Conservation (phyloP, 2,888 invertebrate genomes). For the Andrena fulva region DNA sequence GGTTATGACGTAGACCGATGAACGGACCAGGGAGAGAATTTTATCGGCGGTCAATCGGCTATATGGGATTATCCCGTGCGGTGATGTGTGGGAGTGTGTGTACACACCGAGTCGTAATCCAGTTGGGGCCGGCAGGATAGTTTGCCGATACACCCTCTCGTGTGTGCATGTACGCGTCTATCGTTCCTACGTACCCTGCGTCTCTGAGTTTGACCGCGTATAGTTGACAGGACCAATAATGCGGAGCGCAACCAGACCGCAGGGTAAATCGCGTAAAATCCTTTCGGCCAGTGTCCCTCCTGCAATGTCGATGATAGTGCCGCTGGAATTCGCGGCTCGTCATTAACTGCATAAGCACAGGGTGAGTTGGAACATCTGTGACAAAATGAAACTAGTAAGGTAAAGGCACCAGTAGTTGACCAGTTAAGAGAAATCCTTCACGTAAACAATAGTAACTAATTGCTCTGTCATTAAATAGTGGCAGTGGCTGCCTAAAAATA, state of each 20-base stretch:
- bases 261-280: conserved; percentile 77
- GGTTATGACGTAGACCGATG: conserved; percentile 64
- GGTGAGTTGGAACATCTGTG: neutral
- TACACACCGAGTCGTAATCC: conserved; percentile 75
- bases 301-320: conserved; percentile 34
- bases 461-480: no score
- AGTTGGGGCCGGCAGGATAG: conserved; percentile 75
- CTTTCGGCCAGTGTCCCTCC: conserved; percentile 54
- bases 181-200: conserved; percentile 53
- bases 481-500: no score
- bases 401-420: no score
- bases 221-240: conserved; percentile 79
- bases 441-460: no score
- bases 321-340: conserved; percentile 27
- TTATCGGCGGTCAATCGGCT: conserved; percentile 77
- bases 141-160: conserved; percentile 67
- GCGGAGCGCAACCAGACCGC: conserved; percentile 74
- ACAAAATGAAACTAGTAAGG: neutral
- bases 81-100: conserved; percentile 63
- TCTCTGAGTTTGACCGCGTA: conserved; percentile 60
- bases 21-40: conserved; percentile 66
- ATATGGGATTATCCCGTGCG: conserved; percentile 74
- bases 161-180: conserved; percentile 31
- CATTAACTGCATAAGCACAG: neutral
- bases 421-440: no score